Percentiles rank a stretch among this genome's conserved stretches.
phyloP scores from a whole-genome alignment of 2,797 vertebrate genomes.

The Syngnathus rostellatus region DNA sequence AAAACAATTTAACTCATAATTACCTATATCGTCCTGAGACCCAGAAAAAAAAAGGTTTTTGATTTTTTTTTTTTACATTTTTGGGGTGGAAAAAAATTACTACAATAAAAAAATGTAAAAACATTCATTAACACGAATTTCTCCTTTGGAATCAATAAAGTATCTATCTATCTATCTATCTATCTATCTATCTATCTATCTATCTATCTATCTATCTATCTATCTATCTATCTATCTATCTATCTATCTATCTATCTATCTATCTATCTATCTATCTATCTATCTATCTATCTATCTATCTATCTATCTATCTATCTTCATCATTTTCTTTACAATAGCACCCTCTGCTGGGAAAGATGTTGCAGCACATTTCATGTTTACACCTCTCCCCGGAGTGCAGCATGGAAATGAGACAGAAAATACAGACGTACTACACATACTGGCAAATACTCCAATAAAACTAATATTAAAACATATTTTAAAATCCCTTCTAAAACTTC shows the following conservation, averaged over 20 bases:
- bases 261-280: neutral
- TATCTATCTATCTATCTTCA: neutral
- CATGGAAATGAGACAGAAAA: neutral
- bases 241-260: neutral
- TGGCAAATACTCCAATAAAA: neutral
- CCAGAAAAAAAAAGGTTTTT: too few relatives aligned
- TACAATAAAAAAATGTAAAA: too few relatives aligned
- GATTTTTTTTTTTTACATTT: too few relatives aligned
- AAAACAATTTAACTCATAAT: too few relatives aligned
- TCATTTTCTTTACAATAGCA: neutral
- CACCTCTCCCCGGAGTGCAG: neutral
- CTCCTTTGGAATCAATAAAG: too few relatives aligned
- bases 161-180: conserved; percentile 3
- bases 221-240: conserved; percentile 4
- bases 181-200: conserved; percentile 2
- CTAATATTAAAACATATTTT: too few relatives aligned
- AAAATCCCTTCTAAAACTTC: neutral
- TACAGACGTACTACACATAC: neutral
- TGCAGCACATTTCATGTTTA: neutral
- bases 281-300: neutral
- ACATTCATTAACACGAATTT: too few relatives aligned
- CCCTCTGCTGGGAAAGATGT: conserved; percentile 25
- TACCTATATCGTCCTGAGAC: too few relatives aligned
- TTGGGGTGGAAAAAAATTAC: too few relatives aligned
- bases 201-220: conserved; percentile 5